Evolutionary conservation across 2,797 vertebrate genomes (phyloP).

Genomic region (Eleutherodactylus coqui): DNA sequence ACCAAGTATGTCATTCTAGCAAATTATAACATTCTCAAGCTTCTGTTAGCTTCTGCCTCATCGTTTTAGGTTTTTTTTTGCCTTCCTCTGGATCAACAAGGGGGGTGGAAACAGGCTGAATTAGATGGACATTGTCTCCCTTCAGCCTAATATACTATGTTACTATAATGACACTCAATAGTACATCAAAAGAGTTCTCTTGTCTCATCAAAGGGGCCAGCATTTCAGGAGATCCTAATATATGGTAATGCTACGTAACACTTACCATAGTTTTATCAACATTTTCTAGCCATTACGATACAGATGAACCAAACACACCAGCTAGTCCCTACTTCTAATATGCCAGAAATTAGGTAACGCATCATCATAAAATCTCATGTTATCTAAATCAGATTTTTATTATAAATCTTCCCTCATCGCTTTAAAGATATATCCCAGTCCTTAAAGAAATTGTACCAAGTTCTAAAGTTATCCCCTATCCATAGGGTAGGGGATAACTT

Average conservation of each 20-base stretch:
- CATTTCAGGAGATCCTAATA: not conserved
- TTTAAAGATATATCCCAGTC: too few relatives aligned
- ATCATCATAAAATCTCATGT: not conserved
- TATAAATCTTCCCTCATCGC: too few relatives aligned
- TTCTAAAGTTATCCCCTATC: too few relatives aligned
- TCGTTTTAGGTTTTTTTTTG: too few relatives aligned
- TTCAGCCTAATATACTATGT: too few relatives aligned
- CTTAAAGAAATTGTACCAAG: too few relatives aligned
- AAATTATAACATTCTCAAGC: constrained; percentile 1
- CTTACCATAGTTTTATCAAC: not conserved
- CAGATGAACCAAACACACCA: not conserved
- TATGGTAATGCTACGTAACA: not conserved
- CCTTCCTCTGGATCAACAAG: too few relatives aligned
- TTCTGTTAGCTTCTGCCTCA: too few relatives aligned
- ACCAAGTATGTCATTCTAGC: not conserved
- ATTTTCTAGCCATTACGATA: not conserved
- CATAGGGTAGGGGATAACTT: too few relatives aligned
- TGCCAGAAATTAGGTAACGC: not conserved
- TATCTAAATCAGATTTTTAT: not conserved
- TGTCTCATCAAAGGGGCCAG: not conserved
- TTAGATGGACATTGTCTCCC: too few relatives aligned
- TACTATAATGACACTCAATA: not conserved
- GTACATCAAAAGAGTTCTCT: not conserved
- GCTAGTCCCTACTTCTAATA: not conserved
- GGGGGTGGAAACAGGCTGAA: too few relatives aligned